Base-by-base conservation (phyloP, 2,888 invertebrate species). In the Tolmerus cingulatus region DNA sequence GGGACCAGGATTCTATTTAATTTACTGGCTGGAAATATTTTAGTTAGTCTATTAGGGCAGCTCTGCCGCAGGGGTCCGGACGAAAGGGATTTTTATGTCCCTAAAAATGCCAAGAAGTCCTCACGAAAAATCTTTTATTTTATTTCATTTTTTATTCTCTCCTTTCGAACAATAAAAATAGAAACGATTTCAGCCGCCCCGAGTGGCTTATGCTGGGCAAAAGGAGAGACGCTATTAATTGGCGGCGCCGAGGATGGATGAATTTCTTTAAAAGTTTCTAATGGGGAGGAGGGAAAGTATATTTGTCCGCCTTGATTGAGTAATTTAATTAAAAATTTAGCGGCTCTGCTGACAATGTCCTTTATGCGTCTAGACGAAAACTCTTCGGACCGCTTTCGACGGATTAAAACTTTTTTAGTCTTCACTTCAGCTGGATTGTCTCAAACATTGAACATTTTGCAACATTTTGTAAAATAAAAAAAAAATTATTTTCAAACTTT, bases 11-110 rank as follows among this genome's bases (percentile, higher is more conserved):
- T 85, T 85, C 85, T 85, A 85, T 85, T 85, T 85, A 85, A 85
- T 85, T 85, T 85, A 85, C 74, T 85, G 82, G 66, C 66, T 85
- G 27, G 43, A 85, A 40, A 74, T 85, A 85, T 85, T 85, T 85
- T 37, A n/a, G 74, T 74, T 74, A 46, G 85, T 85, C 46, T 85
- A 85, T 85, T 85, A 85, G 66, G 66, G 23, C 66, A 9, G 2
- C 9, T 27, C 51, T 27, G 79, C 79, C 79, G 46, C 3, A 51
- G 79, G 55, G 51, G 27, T 51, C 78, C 8, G 51, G 51, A 14
- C 51, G 43, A 34, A 79, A 46, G 43, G 30, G 30, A 79, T 16
- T 51, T 79, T 46, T 46, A 27, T 46, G 46, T 14, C 79, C 19
- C 19, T 23, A 46, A 51, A 14, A 79, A 79, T 51, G 23, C 30